Base-by-base conservation (phyloP, 1,140 invertebrate genomes). In the Babylonia areolata region DNA sequence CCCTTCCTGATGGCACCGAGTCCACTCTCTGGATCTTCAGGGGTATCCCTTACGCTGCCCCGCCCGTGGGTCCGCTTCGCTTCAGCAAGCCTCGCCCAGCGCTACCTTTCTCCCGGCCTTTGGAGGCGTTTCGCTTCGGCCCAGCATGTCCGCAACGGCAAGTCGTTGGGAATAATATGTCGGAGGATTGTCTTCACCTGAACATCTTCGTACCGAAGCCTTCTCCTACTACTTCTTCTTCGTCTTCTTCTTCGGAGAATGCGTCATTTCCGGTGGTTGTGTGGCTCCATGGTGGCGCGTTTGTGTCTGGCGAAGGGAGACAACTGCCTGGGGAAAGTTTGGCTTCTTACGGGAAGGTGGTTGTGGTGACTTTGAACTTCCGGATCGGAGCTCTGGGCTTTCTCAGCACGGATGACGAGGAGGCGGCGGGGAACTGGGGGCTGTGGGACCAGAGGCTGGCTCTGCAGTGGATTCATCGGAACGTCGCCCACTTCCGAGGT, bases 281-380 rank as follows among this genome's bases (percentile, higher is more conserved):
- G 40, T 95, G 92, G 87, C 91, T 95, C 40, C 95, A 95, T 86
- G 95, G 95, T 11, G 94, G 94, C 0, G 94, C 93, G 39, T 95
- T 95, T 84, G 91, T 91, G 40, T 93, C 88, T 86, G 94, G 87
- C 89, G 94, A 87, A 90, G 95, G 87, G 84, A 94, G 81, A 90
- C 95, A 91, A 93, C 94, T 92, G 58, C 89, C 91, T 37, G 95
- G 94, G 0, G 96, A 97, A 88, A 96, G 96, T 88, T 92, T 98
- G 0, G 93, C 97, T 0, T 96, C 97, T 81, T 95, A 96, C 82
- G 96, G 97, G 87, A 95, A 97, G 2, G 93, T 98, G 12, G 90
- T 93, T 42, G 95, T 97, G 0, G 96, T 98, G 1, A 96, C 96
- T 0, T 94, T 96, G 0, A 98, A 98, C 92, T 98, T 97, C 90